These are phyloP conservation scores for Typhlomys cinereus DNA, from an alignment of 2,113 vertebrate species.

Conservation along the genomic window DNA sequence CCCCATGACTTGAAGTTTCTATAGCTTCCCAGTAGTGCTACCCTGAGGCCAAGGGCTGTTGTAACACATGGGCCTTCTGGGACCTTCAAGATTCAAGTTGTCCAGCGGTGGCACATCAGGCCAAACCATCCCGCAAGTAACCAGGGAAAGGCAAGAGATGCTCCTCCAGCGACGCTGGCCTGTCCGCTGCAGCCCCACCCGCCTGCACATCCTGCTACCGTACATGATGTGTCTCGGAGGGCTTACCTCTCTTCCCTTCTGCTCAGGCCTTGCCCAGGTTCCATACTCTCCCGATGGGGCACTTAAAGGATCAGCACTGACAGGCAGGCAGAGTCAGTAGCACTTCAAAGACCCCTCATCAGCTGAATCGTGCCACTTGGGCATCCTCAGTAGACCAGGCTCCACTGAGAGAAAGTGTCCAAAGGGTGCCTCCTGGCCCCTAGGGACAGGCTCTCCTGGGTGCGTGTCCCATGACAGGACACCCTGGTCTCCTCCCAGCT, in stretches of 20 bases:
- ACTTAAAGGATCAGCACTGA: neutral
- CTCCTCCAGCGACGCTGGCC: neutral
- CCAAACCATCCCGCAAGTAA: neutral
- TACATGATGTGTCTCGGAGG: neutral
- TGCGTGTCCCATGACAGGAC: neutral
- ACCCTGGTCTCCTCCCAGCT: too few species aligned
- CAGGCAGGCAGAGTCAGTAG: neutral
- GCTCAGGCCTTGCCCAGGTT: neutral
- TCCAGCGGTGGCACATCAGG: neutral
- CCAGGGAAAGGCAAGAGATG: neutral
- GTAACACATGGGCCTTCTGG: neutral
- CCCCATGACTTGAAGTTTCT: neutral
- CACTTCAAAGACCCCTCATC: neutral
- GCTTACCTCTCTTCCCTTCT: neutral
- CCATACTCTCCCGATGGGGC: too few species aligned
- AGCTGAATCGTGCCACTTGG: fast-evolving
- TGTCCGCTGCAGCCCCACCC: neutral
- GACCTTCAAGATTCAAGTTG: neutral
- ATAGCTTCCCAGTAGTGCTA: neutral
- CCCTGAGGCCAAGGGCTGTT: neutral
- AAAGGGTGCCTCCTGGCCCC: neutral
- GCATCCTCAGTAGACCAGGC: fast-evolving
- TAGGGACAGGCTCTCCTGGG: neutral
- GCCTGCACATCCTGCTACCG: neutral
- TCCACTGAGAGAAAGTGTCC: neutral